Evolutionary conservation across 2,797 vertebrate genomes (phyloP).

Genomic region (Xyrichtys novacula): DNA sequence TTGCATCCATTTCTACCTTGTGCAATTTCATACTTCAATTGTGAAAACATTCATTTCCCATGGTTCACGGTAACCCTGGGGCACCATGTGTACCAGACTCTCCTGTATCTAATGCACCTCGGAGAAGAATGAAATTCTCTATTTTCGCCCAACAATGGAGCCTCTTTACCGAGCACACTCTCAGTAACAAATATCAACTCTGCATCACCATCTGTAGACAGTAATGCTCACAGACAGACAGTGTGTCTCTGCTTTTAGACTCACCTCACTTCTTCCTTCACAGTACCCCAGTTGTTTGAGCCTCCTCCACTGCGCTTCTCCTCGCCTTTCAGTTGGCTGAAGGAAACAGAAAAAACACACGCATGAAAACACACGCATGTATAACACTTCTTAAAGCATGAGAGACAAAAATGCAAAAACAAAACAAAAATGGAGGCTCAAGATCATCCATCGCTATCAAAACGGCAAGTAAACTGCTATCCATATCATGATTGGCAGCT

Average conservation of each 20-base stretch:
- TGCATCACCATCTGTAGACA: conserved; percentile 7
- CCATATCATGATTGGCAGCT: too few species aligned
- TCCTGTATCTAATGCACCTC: background rate
- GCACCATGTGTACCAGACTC: background rate
- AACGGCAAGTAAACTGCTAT: too few species aligned
- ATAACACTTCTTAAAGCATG: background rate
- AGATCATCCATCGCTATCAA: too few species aligned
- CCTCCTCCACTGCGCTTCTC: conserved; percentile 95
- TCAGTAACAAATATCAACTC: background rate
- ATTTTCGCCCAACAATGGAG: conserved; percentile 6
- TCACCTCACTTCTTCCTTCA: conserved; percentile 97
- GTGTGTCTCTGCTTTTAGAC: conserved; percentile 61
- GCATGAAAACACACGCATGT: conserved; percentile 8
- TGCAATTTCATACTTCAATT: background rate
- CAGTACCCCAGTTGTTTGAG: conserved; percentile 95
- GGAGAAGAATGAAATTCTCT: background rate
- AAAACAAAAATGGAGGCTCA: too few species aligned
- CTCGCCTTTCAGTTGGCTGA: conserved; percentile 94
- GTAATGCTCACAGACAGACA: conserved; percentile 7
- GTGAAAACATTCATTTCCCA: background rate
- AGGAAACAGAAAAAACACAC: conserved; percentile 62
- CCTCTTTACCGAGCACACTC: background rate
- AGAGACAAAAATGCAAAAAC: too few species aligned
- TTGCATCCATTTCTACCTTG: background rate
- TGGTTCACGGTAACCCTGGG: background rate